Evolutionary conservation across 2,113 vertebrate genomes (phyloP).

Genomic region (Agapornis roseicollis): DNA sequence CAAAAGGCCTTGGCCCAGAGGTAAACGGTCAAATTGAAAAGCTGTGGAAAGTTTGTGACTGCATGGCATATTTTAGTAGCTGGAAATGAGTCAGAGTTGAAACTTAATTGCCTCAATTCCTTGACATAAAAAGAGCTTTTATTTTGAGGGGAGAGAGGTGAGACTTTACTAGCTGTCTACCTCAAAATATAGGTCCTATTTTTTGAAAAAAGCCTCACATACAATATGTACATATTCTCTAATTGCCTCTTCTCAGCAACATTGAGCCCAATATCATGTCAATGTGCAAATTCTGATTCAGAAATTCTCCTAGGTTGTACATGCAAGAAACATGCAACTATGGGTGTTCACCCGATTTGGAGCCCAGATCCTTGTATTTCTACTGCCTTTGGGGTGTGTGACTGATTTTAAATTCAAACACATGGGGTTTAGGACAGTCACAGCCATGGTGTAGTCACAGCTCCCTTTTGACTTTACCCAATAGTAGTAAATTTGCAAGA

Average conservation of each 20-base stretch:
- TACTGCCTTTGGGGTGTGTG: neutral
- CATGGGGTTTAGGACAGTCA: neutral
- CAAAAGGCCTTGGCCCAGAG: neutral
- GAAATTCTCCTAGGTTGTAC: neutral
- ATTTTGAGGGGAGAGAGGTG: neutral
- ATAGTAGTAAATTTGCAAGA: neutral
- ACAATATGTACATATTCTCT: neutral
- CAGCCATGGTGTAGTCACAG: neutral
- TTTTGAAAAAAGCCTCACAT: neutral
- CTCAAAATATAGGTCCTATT: neutral
- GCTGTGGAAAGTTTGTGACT: neutral
- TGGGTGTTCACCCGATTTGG: fast-evolving
- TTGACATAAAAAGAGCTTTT: neutral
- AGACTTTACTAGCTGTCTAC: neutral
- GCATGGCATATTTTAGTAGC: neutral
- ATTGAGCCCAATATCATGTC: neutral
- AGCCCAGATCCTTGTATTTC: neutral
- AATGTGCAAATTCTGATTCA: neutral
- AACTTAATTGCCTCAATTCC: neutral
- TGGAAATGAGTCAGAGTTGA: neutral
- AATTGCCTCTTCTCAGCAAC: neutral
- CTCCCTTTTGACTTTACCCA: neutral
- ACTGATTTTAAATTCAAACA: neutral
- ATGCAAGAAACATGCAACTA: neutral
- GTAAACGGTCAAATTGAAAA: neutral